Conservation (phyloP, 2,113 vertebrate species). For the Plectropomus leopardus region DNA sequence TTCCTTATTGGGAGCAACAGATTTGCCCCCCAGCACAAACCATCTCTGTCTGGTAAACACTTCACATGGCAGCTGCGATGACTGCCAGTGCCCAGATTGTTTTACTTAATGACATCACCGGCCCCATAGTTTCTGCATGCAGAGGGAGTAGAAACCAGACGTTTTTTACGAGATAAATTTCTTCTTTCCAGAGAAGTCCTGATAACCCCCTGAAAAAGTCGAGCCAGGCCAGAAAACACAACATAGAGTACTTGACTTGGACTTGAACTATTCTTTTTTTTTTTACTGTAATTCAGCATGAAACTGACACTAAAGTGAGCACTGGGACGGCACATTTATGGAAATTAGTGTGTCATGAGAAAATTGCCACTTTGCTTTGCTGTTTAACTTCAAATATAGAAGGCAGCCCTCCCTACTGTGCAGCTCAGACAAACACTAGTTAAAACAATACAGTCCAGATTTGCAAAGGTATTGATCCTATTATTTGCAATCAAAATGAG, state of each 20-base stretch:
- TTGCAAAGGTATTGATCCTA: neutral
- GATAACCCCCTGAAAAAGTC: conserved; percentile 40
- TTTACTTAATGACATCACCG: conserved; percentile 71
- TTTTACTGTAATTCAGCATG: conserved; percentile 22
- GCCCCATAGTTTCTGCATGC: conserved; percentile 18
- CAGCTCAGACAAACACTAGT: neutral
- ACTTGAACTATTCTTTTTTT: conserved; percentile 18
- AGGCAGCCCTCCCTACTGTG: neutral
- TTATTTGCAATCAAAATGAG: neutral
- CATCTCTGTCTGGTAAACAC: conserved; percentile 42
- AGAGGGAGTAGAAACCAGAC: neutral
- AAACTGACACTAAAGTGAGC: neutral
- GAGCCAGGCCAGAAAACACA: conserved; percentile 42
- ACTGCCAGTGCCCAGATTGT: conserved; percentile 42
- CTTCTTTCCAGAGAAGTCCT: conserved; percentile 34
- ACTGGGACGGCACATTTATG: neutral
- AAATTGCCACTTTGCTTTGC: conserved; percentile 16
- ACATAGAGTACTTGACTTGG: conserved; percentile 11
- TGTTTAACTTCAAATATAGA: neutral
- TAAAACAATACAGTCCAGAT: conserved; percentile 4
- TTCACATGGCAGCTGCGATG: neutral
- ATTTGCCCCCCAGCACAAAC: neutral
- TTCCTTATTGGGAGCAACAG: conserved; percentile 40
- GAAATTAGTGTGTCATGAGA: conserved; percentile 47
- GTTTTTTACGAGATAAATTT: conserved; percentile 45